These are phyloP conservation scores for Nestor notabilis DNA, from an alignment of 2,113 vertebrate species.

Conservation along the genomic window DNA sequence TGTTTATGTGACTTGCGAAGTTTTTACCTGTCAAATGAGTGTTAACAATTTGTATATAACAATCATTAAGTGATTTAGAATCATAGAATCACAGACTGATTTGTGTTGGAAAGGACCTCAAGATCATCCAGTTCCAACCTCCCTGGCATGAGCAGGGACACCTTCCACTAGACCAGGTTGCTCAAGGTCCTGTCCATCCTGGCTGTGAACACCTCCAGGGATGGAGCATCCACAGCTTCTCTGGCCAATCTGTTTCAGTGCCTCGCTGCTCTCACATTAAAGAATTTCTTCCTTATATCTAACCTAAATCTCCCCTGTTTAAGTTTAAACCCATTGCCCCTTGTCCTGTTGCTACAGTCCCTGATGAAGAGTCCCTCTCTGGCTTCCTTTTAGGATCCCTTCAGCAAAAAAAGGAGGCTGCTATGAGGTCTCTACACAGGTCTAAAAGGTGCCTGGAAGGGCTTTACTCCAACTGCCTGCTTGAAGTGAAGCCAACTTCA, in stretches of 20 bases:
- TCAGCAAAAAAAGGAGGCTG: background rate
- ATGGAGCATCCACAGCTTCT: background rate
- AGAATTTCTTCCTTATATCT: background rate
- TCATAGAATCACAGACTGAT: background rate
- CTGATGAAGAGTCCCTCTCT: background rate
- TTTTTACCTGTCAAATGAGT: background rate
- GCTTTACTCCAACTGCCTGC: background rate
- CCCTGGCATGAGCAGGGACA: background rate
- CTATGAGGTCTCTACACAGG: background rate
- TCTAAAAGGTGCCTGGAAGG: background rate
- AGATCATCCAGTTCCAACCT: background rate
- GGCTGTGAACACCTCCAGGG: background rate
- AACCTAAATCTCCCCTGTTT: background rate
- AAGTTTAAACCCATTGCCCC: background rate
- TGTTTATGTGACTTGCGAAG: background rate
- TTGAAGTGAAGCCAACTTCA: background rate
- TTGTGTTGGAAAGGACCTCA: background rate
- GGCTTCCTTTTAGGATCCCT: background rate
- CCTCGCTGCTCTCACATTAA: background rate
- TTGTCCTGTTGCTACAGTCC: background rate
- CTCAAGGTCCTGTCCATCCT: background rate
- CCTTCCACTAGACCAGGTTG: background rate
- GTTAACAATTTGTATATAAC: background rate
- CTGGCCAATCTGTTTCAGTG: background rate
- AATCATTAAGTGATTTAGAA: background rate